phyloP scores from a whole-genome alignment of 2,113 vertebrate genomes.

The Dinomys branickii region DNA sequence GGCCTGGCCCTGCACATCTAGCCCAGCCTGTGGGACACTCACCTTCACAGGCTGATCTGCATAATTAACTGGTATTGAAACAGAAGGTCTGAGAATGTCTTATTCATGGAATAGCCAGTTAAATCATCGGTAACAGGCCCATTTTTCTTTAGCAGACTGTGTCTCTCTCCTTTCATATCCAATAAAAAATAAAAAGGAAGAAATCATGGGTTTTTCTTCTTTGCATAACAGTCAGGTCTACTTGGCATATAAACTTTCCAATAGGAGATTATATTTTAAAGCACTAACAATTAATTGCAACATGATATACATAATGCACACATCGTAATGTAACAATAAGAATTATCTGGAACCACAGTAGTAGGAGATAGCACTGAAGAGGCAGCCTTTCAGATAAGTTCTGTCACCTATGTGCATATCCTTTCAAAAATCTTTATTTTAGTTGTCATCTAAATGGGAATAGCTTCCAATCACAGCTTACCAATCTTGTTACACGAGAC shows the following conservation, averaged over 20 bases:
- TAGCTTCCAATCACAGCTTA: conserved; percentile 19
- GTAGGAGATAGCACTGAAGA: conserved; percentile 29
- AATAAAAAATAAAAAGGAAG: not conserved
- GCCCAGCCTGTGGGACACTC: not conserved
- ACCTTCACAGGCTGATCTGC: not conserved
- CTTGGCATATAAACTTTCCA: not conserved
- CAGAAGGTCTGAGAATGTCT: not conserved
- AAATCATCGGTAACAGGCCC: conserved; percentile 64
- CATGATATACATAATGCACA: not conserved
- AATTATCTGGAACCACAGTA: not conserved
- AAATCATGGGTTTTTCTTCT: conserved; percentile 24
- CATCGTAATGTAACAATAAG: not conserved
- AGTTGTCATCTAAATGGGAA: conserved; percentile 64
- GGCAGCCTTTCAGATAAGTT: conserved; percentile 60
- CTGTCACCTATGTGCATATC: not conserved
- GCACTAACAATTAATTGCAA: conserved; percentile 54
- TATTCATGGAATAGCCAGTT: conserved; percentile 63
- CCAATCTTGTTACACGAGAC: conserved; percentile 46
- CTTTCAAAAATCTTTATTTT: conserved; percentile 61
- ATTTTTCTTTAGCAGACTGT: conserved; percentile 50
- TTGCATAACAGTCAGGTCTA: not conserved
- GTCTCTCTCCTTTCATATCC: conserved; percentile 64
- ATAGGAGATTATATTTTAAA: not conserved
- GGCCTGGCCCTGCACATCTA: not conserved
- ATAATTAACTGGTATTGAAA: not conserved